A percentile compares a stretch with the other conserved stretches of the same genome.
These are phyloP conservation scores for Petrosia ficiformis DNA, from an alignment of 37 sponge, comb jelly and placozoan species.

Conservation along the genomic window DNA sequence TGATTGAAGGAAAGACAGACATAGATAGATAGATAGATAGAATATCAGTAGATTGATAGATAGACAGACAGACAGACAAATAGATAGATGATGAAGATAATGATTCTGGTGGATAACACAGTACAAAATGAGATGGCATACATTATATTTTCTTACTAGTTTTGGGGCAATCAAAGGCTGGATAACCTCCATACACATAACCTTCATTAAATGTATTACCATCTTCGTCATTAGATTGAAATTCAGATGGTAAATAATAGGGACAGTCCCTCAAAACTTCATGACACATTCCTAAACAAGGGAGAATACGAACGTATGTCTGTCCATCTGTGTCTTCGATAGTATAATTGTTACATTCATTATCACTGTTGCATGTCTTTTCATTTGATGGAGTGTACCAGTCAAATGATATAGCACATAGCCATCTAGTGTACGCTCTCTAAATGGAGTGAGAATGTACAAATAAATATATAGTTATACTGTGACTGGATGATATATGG, in stretches of 20 bases:
- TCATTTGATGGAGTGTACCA: too few relatives aligned
- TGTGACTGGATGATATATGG: too few relatives aligned
- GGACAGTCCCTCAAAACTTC: slow-evolving; percentile 47
- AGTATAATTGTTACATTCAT: neutral
- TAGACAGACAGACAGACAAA: too few relatives aligned
- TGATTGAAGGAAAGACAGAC: too few relatives aligned
- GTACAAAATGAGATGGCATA: too few relatives aligned
- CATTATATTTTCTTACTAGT: slow-evolving; percentile 24
- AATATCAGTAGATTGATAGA: too few relatives aligned
- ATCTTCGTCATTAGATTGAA: slow-evolving; percentile 5
- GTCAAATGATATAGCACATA: too few relatives aligned
- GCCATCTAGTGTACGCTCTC: slow-evolving; percentile 36
- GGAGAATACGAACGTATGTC: neutral
- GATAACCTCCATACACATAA: slow-evolving; percentile 52
- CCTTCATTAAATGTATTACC: neutral
- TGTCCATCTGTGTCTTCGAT: neutral
- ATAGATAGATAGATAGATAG: too few relatives aligned
- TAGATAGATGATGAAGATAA: too few relatives aligned
- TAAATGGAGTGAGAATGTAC: too few relatives aligned
- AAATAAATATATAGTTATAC: too few relatives aligned
- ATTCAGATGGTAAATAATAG: slow-evolving; percentile 47
- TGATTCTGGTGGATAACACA: too few relatives aligned
- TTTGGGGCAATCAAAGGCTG: slow-evolving; percentile 53
- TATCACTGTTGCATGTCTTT: neutral
- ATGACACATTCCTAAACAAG: slow-evolving; percentile 34